These are phyloP conservation scores for Gymnobelideus leadbeateri DNA, from an alignment of 2,113 vertebrate species.

Conservation along the genomic window DNA sequence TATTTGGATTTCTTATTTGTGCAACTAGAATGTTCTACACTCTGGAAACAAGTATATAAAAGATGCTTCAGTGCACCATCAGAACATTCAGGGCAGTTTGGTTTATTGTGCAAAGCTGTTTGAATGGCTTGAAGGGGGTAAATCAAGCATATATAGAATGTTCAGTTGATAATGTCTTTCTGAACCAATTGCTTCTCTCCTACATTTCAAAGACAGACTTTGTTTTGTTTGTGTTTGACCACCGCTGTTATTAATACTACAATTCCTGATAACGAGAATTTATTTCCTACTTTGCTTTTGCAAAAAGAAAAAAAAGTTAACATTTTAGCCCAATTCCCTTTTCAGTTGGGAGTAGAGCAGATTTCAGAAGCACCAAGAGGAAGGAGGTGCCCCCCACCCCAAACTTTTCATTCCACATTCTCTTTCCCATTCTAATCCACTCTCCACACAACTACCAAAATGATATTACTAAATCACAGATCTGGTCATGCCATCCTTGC, in stretches of 20 bases:
- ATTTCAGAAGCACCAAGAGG: conserved; percentile 16
- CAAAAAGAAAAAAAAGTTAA: not conserved
- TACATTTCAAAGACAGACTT: conserved; percentile 62
- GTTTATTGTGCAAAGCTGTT: conserved; percentile 71
- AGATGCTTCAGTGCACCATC: conserved; percentile 27
- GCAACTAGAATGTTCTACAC: conserved; percentile 54
- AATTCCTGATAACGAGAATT: conserved; percentile 60
- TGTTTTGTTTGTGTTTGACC: conserved; percentile 56
- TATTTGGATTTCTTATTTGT: conserved; percentile 72
- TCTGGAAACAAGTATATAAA: conserved; percentile 70
- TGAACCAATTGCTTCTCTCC: conserved; percentile 59
- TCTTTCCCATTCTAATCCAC: not conserved
- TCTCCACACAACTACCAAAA: not conserved
- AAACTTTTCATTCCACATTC: not conserved
- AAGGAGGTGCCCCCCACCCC: not conserved
- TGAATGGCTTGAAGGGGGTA: conserved; percentile 67
- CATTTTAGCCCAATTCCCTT: conserved; percentile 21
- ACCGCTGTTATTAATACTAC: conserved; percentile 71
- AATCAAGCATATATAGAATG: conserved; percentile 67
- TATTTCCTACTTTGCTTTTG: conserved; percentile 55
- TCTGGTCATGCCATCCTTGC: not conserved
- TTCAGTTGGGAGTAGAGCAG: not conserved
- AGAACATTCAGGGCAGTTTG: conserved; percentile 56
- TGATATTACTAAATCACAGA: not conserved
- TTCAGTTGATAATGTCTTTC: conserved; percentile 63